Evolutionary conservation across 2,888 invertebrate species (phyloP).

Genomic region (Eilema sororculum): DNA sequence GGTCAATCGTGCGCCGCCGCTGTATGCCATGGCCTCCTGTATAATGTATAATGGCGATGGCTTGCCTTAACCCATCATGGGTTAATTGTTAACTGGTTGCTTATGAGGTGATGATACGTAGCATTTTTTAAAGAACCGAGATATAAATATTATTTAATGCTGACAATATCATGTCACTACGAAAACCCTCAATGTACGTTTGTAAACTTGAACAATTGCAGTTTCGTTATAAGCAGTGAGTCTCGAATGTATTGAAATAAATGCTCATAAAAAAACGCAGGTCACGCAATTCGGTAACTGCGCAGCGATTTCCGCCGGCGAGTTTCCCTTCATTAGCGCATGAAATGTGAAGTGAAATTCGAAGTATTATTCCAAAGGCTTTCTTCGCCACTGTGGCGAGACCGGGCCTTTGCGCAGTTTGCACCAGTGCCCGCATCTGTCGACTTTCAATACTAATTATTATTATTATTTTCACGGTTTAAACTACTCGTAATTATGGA

Average conservation of each 20-base stretch:
- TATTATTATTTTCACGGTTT: slow-evolving; percentile 35
- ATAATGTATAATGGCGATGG: too few relatives aligned
- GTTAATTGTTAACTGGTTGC: too few relatives aligned
- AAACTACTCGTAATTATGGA: slow-evolving; percentile 8
- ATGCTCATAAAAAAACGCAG: background rate
- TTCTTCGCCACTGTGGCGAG: slow-evolving; percentile 19
- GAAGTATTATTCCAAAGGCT: slow-evolving; percentile 10
- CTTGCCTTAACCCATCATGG: too few relatives aligned
- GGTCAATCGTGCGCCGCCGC: too few relatives aligned
- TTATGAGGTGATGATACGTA: too few relatives aligned
- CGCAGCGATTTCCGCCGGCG: background rate
- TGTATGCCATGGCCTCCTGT: too few relatives aligned
- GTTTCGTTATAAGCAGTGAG: background rate
- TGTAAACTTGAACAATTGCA: background rate
- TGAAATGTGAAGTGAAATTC: slow-evolving; percentile 27
- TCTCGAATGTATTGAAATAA: background rate
- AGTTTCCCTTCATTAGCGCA: slow-evolving; percentile 27
- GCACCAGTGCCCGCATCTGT: slow-evolving; percentile 9
- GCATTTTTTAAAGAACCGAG: too few relatives aligned
- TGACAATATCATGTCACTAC: too few relatives aligned
- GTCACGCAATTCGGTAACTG: slow-evolving; percentile 9
- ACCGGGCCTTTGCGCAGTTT: background rate
- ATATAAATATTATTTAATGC: too few relatives aligned
- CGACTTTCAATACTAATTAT: slow-evolving; percentile 50
- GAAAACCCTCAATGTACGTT: too few relatives aligned